Base-by-base conservation (phyloP, 2,797 vertebrate genomes). In the Diplodus sargus region DNA sequence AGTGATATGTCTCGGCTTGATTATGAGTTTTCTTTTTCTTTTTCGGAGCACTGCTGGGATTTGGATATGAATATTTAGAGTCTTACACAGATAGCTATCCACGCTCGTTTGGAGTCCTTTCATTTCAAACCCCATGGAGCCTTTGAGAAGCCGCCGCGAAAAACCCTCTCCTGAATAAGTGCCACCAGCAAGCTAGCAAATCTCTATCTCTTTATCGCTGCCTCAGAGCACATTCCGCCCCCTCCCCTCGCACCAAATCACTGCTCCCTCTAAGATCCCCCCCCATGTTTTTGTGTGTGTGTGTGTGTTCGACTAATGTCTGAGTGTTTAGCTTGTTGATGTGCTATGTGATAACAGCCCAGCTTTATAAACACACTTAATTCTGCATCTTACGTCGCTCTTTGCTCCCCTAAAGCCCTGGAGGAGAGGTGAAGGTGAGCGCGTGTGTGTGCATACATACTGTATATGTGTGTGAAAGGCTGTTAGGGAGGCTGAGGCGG, bases 31-130 rank as follows among this genome's bases (percentile, higher is more conserved):
- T 87, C 0, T 72, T 87, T 85, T 88, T 74, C 30, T 76, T 71
- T 90, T 88, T 74, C 56, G 84, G 75, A 75, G 76, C 76, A 56
- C 90, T 81, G 86, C 85, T 87, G 91, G 83, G 83, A 86, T 86
- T 87, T 83, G 66, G 78, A 79, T 88, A 81, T 88, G 83, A 90
- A 92, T 91, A 83, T 90, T 88, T 84, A 80, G 86, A 87, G 75
- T 81, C 77, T 89, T 85, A 79, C 72, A 78, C 83, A 79, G 88
- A 91, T 89, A 87, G 88, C 82, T 65, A 90, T 90, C 89, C 85
- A 68, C 23, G 56, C 76, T 85, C 57, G 70, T 89, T 89, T 82
- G 83, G 81, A 88, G 81, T 65, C 87, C 78, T 90, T 90, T 91
- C 76, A 87, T 87, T 83, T 23, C 69, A 81, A 91, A 83, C 83